Base-by-base conservation (phyloP, 2,888 invertebrate species). In the Euzetes globulus region DNA sequence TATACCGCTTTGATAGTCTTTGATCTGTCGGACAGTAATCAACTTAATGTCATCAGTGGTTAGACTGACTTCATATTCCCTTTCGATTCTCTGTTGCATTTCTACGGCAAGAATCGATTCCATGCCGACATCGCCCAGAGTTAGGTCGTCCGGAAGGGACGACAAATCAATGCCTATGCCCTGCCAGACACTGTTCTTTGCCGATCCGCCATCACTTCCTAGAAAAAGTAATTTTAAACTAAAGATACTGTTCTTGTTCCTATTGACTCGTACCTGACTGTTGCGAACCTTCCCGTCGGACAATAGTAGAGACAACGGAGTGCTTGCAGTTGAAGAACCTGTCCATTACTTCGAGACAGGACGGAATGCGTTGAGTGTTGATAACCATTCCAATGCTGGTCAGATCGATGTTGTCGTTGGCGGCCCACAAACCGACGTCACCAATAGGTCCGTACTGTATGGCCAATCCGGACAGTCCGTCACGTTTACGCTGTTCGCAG, bases 391-490 rank as follows among this genome's bases (percentile, higher is more conserved):
- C n/a, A n/a, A n/a, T n/a, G n/a, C n/a, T n/a, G n/a, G n/a, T n/a
- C n/a, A n/a, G n/a, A n/a, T n/a, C n/a, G n/a, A n/a, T n/a, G n/a
- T n/a, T n/a, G n/a, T n/a, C n/a, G n/a, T n/a, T n/a, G n/a, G n/a
- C n/a, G n/a, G n/a, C n/a, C n/a, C n/a, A n/a, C n/a, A n/a, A n/a
- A n/a, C 98, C 98, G 50, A 96, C 96, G 82, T 98, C 97, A 75
- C 95, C 97, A 80, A 98, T 92, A 77, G 96, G 97, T 78, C 98
- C 98, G 97, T 98, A 98, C 84, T 98, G 97, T 80, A 98, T 92
- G 55, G 97, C 94, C 71, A 90, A 82, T 52, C 86, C 97, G 22
- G 95, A n/a, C n/a, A n/a, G n/a, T n/a, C n/a, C n/a, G n/a, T 88
- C 89, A 37, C 86, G 86, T 83, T 89, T 91, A 73, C 95, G 88